Evolutionary conservation across 1,140 invertebrate genomes (phyloP).

Genomic region (Cepaea nemoralis): DNA sequence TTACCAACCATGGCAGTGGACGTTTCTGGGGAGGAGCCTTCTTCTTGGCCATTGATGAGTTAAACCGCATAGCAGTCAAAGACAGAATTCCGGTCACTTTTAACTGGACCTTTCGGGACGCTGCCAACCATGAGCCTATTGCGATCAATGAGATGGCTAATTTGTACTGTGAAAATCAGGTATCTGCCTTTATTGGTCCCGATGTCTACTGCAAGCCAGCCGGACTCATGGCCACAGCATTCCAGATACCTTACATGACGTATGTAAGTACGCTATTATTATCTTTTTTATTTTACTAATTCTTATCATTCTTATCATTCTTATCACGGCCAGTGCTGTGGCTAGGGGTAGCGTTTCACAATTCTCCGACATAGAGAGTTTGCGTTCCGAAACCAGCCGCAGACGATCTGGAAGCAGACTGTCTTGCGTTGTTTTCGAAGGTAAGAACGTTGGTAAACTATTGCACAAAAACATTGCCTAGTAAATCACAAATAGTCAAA

Average conservation of each 20-base stretch:
- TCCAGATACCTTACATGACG: slow-evolving; percentile 95
- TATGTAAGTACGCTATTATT: slow-evolving; percentile 93
- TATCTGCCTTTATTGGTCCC: slow-evolving; percentile 92
- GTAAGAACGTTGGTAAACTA: too few species aligned
- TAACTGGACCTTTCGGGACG: slow-evolving; percentile 85
- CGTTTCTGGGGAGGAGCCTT: slow-evolving; percentile 81
- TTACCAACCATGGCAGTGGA: slow-evolving; percentile 43
- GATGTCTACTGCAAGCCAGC: slow-evolving; percentile 92
- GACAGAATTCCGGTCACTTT: not conserved
- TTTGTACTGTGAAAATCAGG: slow-evolving; percentile 76
- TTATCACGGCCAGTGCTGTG: too few species aligned
- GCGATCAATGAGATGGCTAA: slow-evolving; percentile 51
- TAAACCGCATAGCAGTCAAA: slow-evolving; percentile 78
- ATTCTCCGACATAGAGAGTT: too few species aligned
- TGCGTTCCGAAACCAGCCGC: too few species aligned
- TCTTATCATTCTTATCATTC: too few species aligned
- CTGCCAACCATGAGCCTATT: slow-evolving; percentile 85
- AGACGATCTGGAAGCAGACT: too few species aligned
- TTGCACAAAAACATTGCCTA: too few species aligned
- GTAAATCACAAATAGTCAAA: too few species aligned
- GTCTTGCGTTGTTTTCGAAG: too few species aligned
- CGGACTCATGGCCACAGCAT: slow-evolving; percentile 89
- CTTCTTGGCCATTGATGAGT: slow-evolving; percentile 82
- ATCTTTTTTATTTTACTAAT: too few species aligned
- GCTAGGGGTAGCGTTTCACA: too few species aligned